phyloP scores from a whole-genome alignment of 2,888 invertebrate species.

The Gortyna flavago region DNA sequence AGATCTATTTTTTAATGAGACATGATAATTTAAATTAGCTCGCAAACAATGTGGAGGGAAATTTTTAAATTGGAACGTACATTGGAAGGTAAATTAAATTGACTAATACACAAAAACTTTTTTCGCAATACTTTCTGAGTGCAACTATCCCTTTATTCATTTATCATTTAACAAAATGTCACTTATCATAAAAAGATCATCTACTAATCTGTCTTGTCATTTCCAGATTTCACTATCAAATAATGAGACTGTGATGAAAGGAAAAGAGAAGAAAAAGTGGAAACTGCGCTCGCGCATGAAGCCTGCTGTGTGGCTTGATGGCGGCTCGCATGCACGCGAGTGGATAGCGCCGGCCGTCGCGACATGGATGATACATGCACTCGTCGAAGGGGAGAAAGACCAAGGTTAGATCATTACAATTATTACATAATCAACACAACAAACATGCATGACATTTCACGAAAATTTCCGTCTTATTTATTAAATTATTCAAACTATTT shows the following conservation, averaged over 20 bases:
- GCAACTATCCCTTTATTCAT: background rate
- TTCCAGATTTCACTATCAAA: constrained; percentile 80
- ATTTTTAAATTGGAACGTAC: too few relatives aligned
- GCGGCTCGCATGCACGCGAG: constrained; percentile 93
- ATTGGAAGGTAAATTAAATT: too few relatives aligned
- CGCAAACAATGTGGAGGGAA: too few relatives aligned
- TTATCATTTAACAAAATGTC: too few relatives aligned
- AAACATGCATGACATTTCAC: constrained; percentile 18
- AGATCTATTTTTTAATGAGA: too few relatives aligned
- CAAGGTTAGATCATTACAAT: constrained; percentile 77
- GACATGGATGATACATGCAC: constrained; percentile 92
- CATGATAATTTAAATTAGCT: too few relatives aligned
- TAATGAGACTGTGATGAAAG: constrained; percentile 75
- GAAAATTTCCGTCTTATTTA: background rate
- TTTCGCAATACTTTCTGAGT: too few relatives aligned
- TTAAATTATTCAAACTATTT: constrained; percentile 10
- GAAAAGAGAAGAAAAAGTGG: constrained; percentile 85
- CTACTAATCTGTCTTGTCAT: constrained; percentile 23
- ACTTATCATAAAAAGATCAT: background rate
- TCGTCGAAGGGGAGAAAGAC: constrained; percentile 91
- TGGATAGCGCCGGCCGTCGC: constrained; percentile 95
- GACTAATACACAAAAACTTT: too few relatives aligned
- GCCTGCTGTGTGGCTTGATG: constrained; percentile 95
- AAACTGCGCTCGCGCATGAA: constrained; percentile 88
- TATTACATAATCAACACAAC: constrained; percentile 10